Evolutionary conservation across 2,113 vertebrate genomes (phyloP).

Genomic region (Caloenas nicobarica): DNA sequence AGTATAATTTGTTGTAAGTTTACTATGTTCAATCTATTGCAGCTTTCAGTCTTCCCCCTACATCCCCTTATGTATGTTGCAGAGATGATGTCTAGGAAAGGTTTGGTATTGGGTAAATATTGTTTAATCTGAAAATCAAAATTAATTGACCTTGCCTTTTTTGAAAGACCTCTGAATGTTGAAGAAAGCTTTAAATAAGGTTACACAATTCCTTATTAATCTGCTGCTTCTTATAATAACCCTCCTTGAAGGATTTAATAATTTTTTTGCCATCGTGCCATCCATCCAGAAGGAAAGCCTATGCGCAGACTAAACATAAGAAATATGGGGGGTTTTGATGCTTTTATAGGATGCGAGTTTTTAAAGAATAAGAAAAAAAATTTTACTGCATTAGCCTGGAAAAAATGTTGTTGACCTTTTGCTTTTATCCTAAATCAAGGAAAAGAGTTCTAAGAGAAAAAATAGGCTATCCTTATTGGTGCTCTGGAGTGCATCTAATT

Average conservation of each 20-base stretch:
- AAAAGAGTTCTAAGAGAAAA: neutral
- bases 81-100: neutral
- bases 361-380: neutral
- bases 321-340: neutral
- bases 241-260: neutral
- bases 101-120: neutral
- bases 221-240: neutral
- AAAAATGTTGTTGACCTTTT: neutral
- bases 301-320: neutral
- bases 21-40: neutral
- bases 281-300: neutral
- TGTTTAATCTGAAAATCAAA: neutral
- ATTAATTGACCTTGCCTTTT: neutral
- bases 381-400: neutral
- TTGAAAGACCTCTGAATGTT: neutral
- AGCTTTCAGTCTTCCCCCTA: neutral
- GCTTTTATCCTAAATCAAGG: neutral
- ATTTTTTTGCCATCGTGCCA: neutral
- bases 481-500: neutral
- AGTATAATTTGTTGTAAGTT: neutral
- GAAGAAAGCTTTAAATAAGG: neutral
- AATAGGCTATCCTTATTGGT: neutral
- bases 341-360: neutral
- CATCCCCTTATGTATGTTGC: accelerated
- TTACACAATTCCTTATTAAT: neutral